Evolutionary conservation across 2,113 vertebrate species (phyloP), one percentile per base, ranked within the genome.

Genomic region (Oncorhynchus mykiss): DNA sequence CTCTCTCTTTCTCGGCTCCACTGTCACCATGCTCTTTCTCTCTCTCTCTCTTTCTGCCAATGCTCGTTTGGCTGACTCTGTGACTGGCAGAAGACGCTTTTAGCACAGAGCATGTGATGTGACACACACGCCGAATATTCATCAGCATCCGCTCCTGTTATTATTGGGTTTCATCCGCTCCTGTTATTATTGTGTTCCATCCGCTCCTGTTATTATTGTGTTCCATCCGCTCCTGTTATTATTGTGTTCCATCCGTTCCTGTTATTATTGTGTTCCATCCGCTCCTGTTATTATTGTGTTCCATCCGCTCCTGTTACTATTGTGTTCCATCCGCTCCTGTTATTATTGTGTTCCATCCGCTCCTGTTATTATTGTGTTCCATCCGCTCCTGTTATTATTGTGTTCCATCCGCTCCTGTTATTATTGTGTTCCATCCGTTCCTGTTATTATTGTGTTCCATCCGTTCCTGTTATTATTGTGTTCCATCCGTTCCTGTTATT

Each of bases 101-200:
- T 86, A 82, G 86, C 88, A 88, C 86, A 87, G 85, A 88, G 88
- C 89, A 90, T 91, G 88, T 88, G 86, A 72, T 54, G 51, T 54
- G 51, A 84, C 78, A 88, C 77, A 86, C 39, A 45, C 80, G 78
- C 82, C 22, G 5, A 8, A 20, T 20, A 82, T 82, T 83, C 14
- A 54, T 78, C 81, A 66, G 85, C 81, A 84, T 78, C 81, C 81
- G 34, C 78, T 85, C 73, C 27, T 84, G 1, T 34, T 34, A 34
- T 34, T 34, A 34, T 34, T 34, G 31, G 8, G 34, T 39, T 39
- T 1, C 34, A 9, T 9, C 1, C 8, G 82, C 70, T 85, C 73
- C 27, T 84, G 27, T 83, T 82, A 82, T 85, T 76, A 80, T 82
- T 31, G 29, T 31, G 4, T 31, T 31, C 29, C 81, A 84, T 78